Evolutionary conservation across 2,113 vertebrate genomes (phyloP).

Genomic region (Solea solea): DNA sequence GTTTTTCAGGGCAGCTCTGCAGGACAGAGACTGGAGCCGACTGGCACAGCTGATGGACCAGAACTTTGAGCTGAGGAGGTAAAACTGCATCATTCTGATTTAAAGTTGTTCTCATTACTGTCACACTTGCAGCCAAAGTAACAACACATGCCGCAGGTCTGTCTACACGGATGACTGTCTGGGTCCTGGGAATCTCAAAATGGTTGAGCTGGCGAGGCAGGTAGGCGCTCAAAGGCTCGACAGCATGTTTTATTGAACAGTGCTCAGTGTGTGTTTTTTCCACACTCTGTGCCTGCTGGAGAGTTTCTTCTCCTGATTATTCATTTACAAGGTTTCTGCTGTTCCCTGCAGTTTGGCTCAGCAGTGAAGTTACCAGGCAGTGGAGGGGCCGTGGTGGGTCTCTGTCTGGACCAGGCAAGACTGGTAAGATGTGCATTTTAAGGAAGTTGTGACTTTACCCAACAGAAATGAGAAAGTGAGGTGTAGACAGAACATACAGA

Average conservation of each 20-base stretch:
- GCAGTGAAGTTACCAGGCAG: conserved; percentile 86
- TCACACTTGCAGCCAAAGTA: neutral
- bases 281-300: neutral
- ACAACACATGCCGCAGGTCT: conserved; percentile 63
- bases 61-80: conserved; percentile 86
- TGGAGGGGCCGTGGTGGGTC: conserved; percentile 84
- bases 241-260: conserved; percentile 1
- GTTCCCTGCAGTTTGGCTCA: conserved; percentile 79
- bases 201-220: conserved; percentile 83
- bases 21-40: conserved; percentile 74
- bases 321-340: conserved; percentile 2
- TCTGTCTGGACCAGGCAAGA: conserved; percentile 77
- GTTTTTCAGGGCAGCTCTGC: conserved; percentile 67
- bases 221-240: conserved; percentile 46
- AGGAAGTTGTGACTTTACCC: neutral
- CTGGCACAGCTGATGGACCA: conserved; percentile 83
- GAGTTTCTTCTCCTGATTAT: neutral
- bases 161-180: conserved; percentile 83
- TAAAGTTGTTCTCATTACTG: too few species aligned
- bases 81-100: neutral
- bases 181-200: conserved; percentile 83
- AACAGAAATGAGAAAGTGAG: neutral
- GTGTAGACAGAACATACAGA: neutral
- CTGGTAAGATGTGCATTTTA: conserved; percentile 65
- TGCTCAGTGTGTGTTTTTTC: neutral